Conservation (phyloP, 2,888 invertebrate species). For the Acronicta aceris region DNA sequence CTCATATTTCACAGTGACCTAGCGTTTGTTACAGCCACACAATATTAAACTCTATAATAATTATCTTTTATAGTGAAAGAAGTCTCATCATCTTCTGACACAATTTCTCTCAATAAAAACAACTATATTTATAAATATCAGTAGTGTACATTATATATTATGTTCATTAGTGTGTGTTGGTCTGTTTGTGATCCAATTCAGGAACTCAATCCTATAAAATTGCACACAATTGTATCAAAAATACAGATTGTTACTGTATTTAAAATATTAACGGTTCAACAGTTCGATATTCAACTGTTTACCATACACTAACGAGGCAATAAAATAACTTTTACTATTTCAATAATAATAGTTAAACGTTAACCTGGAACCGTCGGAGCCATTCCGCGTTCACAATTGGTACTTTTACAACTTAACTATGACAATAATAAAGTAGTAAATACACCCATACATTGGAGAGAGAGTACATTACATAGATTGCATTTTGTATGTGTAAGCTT, state of each 20-base stretch:
- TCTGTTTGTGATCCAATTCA: no score
- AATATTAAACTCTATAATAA: no score
- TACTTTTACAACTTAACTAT: slow-evolving; percentile 11
- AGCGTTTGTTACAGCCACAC: slow-evolving; percentile 13
- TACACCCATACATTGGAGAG: slow-evolving; percentile 26
- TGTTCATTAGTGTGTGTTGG: no score
- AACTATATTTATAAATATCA: no score
- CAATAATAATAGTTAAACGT: slow-evolving; percentile 17
- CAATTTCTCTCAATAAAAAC: no score
- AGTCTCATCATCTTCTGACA: no score
- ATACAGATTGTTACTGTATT: neutral
- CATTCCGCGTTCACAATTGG: slow-evolving; percentile 28
- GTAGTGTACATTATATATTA: no score
- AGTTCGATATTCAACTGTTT: neutral
- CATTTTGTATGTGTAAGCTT: no score
- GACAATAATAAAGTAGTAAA: slow-evolving; percentile 40
- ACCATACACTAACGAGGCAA: slow-evolving; percentile 9
- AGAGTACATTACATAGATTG: neutral
- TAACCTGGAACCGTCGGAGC: slow-evolving; percentile 9
- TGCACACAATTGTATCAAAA: neutral
- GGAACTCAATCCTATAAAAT: no score
- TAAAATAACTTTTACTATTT: slow-evolving; percentile 22
- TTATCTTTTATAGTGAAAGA: no score
- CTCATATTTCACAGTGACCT: slow-evolving; percentile 14
- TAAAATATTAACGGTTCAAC: neutral